Conservation (phyloP, 2,797 vertebrate genomes). For the Smutsia gigantea region DNA sequence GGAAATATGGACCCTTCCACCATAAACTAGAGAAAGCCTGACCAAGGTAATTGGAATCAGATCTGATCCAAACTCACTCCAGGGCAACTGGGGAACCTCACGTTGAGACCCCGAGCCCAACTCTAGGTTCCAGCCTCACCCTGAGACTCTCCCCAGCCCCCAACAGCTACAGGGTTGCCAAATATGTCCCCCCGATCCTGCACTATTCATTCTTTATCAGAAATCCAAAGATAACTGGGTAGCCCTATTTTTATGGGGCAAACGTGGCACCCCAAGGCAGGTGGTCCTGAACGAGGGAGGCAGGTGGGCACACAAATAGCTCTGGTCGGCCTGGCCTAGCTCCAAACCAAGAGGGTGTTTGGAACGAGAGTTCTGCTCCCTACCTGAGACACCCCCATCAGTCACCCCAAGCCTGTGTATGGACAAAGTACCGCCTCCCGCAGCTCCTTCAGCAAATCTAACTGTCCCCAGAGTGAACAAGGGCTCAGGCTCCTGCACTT, state of each 20-base stretch:
- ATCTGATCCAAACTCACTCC: neutral
- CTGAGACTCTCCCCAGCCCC: neutral
- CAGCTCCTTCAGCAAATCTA: neutral
- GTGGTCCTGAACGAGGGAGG: conserved; percentile 67
- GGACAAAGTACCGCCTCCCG: neutral
- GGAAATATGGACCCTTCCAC: neutral
- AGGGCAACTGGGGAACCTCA: neutral
- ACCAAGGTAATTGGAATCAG: accelerated
- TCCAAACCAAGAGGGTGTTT: neutral
- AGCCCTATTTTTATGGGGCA: conserved; percentile 49
- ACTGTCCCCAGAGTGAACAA: neutral
- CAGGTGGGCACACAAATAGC: conserved; percentile 61
- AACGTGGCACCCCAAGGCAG: conserved; percentile 30
- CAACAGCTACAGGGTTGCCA: neutral
- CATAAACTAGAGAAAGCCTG: neutral
- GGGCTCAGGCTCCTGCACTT: neutral
- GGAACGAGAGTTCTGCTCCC: neutral
- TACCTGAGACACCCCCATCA: neutral
- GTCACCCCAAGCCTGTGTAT: neutral
- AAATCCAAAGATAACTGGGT: conserved; percentile 36
- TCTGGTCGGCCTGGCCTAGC: neutral
- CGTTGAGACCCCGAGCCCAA: neutral
- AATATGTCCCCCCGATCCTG: neutral
- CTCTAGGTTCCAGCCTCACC: neutral
- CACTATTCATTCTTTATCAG: neutral